A percentile compares a stretch with the other conserved stretches of the same genome.
These are phyloP conservation scores for Agrilus planipennis DNA, from an alignment of 1,140 invertebrate species.

Conservation along the genomic window DNA sequence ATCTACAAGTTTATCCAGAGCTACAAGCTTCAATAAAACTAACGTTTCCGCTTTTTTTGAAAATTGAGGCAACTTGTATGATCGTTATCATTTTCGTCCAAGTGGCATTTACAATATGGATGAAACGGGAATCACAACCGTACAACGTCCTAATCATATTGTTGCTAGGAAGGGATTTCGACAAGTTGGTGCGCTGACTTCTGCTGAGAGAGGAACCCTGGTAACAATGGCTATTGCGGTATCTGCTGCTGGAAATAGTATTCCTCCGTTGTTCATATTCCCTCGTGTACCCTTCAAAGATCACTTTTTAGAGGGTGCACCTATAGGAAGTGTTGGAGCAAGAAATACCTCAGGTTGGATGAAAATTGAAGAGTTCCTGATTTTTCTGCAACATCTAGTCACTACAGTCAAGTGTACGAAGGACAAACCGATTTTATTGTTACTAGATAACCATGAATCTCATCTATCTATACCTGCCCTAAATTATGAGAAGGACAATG, in stretches of 20 bases:
- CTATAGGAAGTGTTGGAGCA: slow-evolving; percentile 25
- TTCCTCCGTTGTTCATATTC: slow-evolving; percentile 38
- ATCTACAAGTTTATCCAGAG: slow-evolving; percentile 29
- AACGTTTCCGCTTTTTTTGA: slow-evolving; percentile 28
- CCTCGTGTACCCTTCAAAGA: slow-evolving; percentile 27
- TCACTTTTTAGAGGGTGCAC: slow-evolving; percentile 24
- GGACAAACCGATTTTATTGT: slow-evolving; percentile 10
- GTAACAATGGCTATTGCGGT: slow-evolving; percentile 32
- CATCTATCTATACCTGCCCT: slow-evolving; percentile 20
- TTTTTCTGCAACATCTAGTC: slow-evolving; percentile 23
- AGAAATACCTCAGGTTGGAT: slow-evolving; percentile 31
- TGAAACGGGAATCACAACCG: slow-evolving; percentile 36
- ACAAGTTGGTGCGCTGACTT: slow-evolving; percentile 33
- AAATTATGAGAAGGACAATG: slow-evolving; percentile 24
- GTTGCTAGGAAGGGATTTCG: slow-evolving; percentile 29
- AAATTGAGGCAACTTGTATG: slow-evolving; percentile 20
- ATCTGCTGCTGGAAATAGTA: slow-evolving; percentile 29
- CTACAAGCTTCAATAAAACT: slow-evolving; percentile 28
- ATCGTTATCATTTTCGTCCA: slow-evolving; percentile 18
- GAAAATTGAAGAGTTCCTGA: slow-evolving; percentile 27
- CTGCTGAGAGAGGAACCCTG: slow-evolving; percentile 32
- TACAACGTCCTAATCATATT: slow-evolving; percentile 29
- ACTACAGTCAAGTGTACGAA: slow-evolving; percentile 1
- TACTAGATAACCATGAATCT: slow-evolving; percentile 3
- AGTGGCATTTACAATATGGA: slow-evolving; percentile 35